Conservation (phyloP, 2,888 invertebrate genomes). For the Ophion ellenae region DNA sequence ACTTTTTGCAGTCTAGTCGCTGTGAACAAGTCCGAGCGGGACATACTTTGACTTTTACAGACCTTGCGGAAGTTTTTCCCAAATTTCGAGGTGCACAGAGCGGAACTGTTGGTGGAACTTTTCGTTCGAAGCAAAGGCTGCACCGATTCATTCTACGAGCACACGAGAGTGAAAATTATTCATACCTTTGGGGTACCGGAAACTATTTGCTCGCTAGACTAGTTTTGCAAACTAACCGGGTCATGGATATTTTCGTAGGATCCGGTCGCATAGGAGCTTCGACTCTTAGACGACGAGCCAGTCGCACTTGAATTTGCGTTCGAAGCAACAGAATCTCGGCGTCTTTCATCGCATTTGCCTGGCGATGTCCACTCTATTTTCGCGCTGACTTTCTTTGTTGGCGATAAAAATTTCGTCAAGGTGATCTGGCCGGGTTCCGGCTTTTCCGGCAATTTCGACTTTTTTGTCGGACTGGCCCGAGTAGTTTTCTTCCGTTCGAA, state of each 20-base stretch:
- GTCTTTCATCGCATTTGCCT: background rate
- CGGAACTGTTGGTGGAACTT: background rate
- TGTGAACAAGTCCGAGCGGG: background rate
- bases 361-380: background rate
- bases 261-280: background rate
- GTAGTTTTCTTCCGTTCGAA: slow-evolving; percentile 11
- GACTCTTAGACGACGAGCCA: background rate
- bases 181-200: background rate
- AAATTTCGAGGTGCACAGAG: slow-evolving; percentile 7
- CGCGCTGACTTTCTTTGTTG: slow-evolving; percentile 21
- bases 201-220: background rate
- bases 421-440: slow-evolving; percentile 24
- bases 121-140: slow-evolving; percentile 35
- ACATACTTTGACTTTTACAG: background rate
- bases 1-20: too few relatives aligned
- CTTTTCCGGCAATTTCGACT: background rate
- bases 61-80: slow-evolving; percentile 58
- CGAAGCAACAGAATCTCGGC: background rate
- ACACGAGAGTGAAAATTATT: background rate
- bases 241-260: background rate
- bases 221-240: slow-evolving; percentile 29
- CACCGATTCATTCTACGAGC: slow-evolving; percentile 39
- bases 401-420: slow-evolving; percentile 32
- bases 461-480: slow-evolving; percentile 4
- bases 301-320: background rate